A percentile compares a stretch with the other conserved stretches of the same genome.
Evolutionary conservation across 2,113 vertebrate genomes (phyloP).

Genomic region (Ailuropoda melanoleuca): DNA sequence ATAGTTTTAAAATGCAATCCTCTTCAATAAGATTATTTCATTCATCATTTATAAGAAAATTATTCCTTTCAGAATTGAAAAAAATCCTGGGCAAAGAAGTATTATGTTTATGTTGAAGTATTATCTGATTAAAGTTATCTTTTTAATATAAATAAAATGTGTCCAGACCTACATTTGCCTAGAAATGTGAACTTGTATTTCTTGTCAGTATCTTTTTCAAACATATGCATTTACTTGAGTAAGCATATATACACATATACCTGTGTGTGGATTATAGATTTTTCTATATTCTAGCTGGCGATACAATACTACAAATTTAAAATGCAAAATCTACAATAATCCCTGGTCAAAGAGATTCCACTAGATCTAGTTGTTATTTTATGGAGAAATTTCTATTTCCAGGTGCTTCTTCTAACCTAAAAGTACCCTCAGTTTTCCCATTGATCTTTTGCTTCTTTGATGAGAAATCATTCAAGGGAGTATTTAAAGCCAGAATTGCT

Average conservation of each 20-base stretch:
- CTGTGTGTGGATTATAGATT: not conserved
- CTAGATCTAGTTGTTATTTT: not conserved
- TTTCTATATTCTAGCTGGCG: not conserved
- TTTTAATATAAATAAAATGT: not conserved
- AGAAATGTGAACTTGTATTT: not conserved
- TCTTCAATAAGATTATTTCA: not conserved
- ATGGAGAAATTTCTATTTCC: not conserved
- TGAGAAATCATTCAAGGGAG: not conserved
- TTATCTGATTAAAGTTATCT: not conserved
- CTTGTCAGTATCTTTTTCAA: not conserved
- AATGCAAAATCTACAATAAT: not conserved
- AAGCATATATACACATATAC: fast-evolving
- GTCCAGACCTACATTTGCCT: not conserved
- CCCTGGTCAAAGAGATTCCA: not conserved
- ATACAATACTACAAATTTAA: not conserved
- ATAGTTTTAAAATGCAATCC: not conserved
- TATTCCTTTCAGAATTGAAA: not conserved
- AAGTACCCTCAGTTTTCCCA: not conserved
- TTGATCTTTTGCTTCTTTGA: not conserved
- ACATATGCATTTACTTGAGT: not conserved
- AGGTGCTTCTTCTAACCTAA: not conserved
- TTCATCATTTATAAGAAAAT: not conserved
- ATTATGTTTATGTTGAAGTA: not conserved
- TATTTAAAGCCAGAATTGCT: not conserved
- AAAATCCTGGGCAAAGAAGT: not conserved